Percentiles rank a stretch among this genome's conserved stretches.
These are phyloP conservation scores for Phalacrocorax pelagicus DNA, from an alignment of 2,113 vertebrate genomes.

Conservation along the genomic window DNA sequence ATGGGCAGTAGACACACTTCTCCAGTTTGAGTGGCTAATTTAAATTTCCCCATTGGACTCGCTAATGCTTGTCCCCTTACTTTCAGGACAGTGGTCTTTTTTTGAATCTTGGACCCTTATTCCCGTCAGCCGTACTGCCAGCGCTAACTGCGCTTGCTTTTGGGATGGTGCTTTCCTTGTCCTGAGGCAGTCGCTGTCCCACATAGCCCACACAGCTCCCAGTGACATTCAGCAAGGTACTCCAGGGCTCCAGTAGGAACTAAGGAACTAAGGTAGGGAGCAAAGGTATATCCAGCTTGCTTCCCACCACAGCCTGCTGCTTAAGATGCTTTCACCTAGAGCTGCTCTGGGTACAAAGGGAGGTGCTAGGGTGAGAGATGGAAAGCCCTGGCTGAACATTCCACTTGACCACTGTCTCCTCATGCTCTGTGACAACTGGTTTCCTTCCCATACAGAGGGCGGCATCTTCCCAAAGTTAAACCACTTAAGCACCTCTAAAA, in stretches of 20 bases:
- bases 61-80: neutral
- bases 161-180: neutral
- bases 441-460: neutral
- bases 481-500: neutral
- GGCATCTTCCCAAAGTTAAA: neutral
- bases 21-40: neutral
- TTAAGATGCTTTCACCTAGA: neutral
- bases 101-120: neutral
- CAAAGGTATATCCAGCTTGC: fast-evolving
- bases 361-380: neutral
- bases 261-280: neutral
- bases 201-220: neutral
- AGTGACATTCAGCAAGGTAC: neutral
- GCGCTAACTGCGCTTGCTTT: neutral
- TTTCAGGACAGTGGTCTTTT: neutral
- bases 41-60: neutral
- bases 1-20: neutral
- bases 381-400: neutral
- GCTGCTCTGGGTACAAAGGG: neutral
- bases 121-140: neutral
- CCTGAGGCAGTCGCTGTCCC: neutral
- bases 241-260: neutral
- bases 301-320: neutral
- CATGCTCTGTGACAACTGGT: neutral
- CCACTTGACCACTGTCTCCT: neutral